Conservation (phyloP, 2,888 invertebrate genomes). For the Hirtodrosophila alboralis region DNA sequence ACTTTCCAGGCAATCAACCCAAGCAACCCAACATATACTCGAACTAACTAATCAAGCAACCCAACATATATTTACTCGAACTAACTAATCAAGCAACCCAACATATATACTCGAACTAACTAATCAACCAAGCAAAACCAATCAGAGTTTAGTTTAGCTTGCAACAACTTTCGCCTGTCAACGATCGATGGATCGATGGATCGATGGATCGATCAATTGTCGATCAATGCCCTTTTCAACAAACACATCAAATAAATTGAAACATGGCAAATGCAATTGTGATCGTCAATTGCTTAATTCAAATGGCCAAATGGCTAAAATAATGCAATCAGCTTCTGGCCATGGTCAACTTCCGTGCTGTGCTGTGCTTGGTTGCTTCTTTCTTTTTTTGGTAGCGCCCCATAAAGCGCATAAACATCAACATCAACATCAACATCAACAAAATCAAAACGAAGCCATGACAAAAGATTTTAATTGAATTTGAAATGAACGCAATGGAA, state of each 20-base stretch:
- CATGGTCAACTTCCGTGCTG: constrained; percentile 62
- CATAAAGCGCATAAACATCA: constrained; percentile 39
- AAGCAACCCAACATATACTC: too few species aligned
- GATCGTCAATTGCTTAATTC: constrained; percentile 24
- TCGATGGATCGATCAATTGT: constrained; percentile 28
- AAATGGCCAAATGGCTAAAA: too few species aligned
- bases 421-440: constrained; percentile 29
- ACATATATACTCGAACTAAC: too few species aligned
- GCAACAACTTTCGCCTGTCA: constrained; percentile 62
- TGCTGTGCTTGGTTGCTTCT: constrained; percentile 53
- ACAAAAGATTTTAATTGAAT: constrained; percentile 80
- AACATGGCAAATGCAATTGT: constrained; percentile 28
- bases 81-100: too few species aligned
- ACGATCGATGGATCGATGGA: constrained; percentile 18
- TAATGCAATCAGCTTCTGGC: constrained; percentile 39
- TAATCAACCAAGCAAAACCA: constrained; percentile 33
- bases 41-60: too few species aligned
- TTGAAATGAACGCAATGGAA: constrained; percentile 74
- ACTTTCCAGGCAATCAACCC: constrained; percentile 41
- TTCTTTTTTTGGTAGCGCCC: constrained; percentile 42
- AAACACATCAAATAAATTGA: constrained; percentile 38
- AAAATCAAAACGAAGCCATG: constrained; percentile 55
- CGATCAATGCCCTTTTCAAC: constrained; percentile 70
- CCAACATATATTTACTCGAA: too few species aligned
- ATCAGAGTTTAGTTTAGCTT: constrained; percentile 18